These are phyloP conservation scores for Eulemur mongoz DNA, from an alignment of 2,797 vertebrate genomes.

Conservation along the genomic window DNA sequence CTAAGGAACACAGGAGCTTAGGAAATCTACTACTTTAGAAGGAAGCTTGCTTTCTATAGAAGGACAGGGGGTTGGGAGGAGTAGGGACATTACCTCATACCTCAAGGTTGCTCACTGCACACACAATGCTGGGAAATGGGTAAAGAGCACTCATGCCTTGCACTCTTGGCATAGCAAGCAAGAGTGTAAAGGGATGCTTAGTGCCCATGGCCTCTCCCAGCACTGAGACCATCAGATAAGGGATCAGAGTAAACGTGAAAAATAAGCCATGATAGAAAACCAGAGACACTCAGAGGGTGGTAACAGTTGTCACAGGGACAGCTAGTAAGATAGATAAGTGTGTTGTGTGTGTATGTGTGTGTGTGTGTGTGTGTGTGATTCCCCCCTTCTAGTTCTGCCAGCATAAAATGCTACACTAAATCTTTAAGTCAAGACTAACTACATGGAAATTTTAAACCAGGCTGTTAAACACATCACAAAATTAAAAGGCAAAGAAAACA, in stretches of 20 bases:
- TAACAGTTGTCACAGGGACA: neutral
- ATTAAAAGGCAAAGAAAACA: neutral
- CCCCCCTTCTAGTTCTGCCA: neutral
- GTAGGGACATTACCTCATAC: too few relatives aligned
- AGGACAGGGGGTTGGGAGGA: too few relatives aligned
- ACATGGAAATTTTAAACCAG: neutral
- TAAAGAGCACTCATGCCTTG: neutral
- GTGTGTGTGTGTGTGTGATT: neutral
- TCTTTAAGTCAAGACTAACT: neutral
- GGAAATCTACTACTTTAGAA: too few relatives aligned
- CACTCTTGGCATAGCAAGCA: neutral
- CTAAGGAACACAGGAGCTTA: too few relatives aligned
- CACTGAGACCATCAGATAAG: neutral
- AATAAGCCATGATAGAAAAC: neutral
- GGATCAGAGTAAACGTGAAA: neutral
- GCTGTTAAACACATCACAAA: neutral
- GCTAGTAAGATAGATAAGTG: neutral
- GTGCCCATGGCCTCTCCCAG: neutral
- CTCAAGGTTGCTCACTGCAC: neutral
- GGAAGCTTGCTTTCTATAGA: too few relatives aligned
- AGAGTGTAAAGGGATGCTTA: neutral
- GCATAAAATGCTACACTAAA: neutral
- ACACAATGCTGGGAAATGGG: neutral
- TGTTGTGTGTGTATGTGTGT: neutral
- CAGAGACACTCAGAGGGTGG: neutral